Evolutionary conservation across 1,140 invertebrate species (phyloP), one percentile per base, ranked within the genome.

Genomic region (Psilanteris sp.): DNA sequence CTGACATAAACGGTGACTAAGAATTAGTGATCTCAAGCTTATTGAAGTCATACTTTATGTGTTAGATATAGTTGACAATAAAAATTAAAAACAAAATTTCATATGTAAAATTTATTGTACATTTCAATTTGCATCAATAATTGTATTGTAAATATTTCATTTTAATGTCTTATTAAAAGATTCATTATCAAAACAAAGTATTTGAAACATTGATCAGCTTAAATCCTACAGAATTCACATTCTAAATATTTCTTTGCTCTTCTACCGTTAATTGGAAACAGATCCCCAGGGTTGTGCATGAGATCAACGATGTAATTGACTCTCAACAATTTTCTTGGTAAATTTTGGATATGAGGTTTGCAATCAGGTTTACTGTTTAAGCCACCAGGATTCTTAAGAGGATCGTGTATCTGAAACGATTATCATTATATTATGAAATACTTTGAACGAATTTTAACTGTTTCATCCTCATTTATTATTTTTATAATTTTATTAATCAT

Each of bases 281-380:
- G 70, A 8, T 88, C 81, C 0, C 92, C 92, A 0, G 91, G 90
- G 1, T 81, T 70, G 7, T 89, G 80, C 81, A 90, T 90, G 3
- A 93, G 79, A 64, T 93, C 92, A 5, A 93, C 90, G 4, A 92
- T 89, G 55, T 91, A 91, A 75, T 91, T 92, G 9, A 89, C 85
- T 9, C 88, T 83, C 1, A 93, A 75, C 20, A 92, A 78, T 1
- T 90, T 90, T n/a, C 85, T 89, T 1, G 91, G 91, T 2, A 85
- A 71, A 36, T 10, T 36, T 14, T 13, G 1, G 7, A 6, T 18
- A 16, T 11, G 6, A 10, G 10, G 5, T 43, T 43, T 9, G 10
- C 6, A 43, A 6, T n/a, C n/a, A n/a, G n/a, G n/a, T n/a, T n/a
- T n/a, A n/a, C n/a, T 20, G 18, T 20, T 20, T 20, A 20, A 20